These are phyloP conservation scores for Cavia aperea DNA, from an alignment of 2,113 vertebrate genomes.

Conservation along the genomic window DNA sequence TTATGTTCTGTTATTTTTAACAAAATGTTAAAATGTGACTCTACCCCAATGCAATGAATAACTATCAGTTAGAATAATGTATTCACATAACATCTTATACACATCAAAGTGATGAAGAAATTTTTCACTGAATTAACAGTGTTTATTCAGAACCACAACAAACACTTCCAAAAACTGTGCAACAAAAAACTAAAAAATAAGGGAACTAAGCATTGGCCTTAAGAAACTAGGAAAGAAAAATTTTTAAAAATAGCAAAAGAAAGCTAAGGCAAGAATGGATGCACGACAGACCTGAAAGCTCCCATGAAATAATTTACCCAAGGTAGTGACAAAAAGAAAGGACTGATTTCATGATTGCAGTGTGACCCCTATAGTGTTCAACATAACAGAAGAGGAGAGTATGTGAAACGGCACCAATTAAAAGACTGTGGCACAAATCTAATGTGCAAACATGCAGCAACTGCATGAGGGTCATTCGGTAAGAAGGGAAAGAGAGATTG, in stretches of 20 bases:
- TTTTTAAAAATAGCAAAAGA: not conserved
- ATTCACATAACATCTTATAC: not conserved
- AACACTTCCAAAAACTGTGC: not conserved
- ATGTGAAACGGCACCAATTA: not conserved
- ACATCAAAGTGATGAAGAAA: not conserved
- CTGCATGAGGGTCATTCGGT: too few species aligned
- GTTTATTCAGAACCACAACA: not conserved
- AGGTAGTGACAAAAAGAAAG: not conserved
- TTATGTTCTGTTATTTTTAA: not conserved
- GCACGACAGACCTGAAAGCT: not conserved
- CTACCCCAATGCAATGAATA: not conserved
- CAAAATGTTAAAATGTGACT: not conserved
- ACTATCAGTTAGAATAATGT: not conserved
- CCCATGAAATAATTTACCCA: not conserved
- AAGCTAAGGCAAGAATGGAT: not conserved
- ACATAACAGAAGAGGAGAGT: not conserved
- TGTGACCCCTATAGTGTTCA: not conserved
- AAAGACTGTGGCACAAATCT: not conserved
- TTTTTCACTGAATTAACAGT: not conserved
- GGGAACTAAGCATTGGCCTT: not conserved
- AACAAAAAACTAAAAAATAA: not conserved
- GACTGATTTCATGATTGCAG: not conserved
- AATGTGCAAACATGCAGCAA: not conserved
- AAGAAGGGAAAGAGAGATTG: not conserved
- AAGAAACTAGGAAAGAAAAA: not conserved